phyloP scores from a whole-genome alignment of 2,797 vertebrate species.

The Margarornis squamiger region DNA sequence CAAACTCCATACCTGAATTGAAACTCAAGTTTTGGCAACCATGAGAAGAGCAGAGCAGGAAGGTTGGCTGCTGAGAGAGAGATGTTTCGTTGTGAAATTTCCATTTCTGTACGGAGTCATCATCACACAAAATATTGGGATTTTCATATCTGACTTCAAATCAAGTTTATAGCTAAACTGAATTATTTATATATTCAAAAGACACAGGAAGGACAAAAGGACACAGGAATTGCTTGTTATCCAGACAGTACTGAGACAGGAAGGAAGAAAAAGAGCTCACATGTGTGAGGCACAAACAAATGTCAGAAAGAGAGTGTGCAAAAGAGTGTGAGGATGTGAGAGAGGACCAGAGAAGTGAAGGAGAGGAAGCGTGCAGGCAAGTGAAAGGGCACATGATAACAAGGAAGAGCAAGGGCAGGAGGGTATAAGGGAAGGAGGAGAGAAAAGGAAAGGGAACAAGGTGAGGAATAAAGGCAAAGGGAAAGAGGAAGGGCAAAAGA shows the following conservation, averaged over 20 bases:
- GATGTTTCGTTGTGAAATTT: not conserved
- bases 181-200: not conserved
- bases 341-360: not conserved
- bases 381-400: accelerated
- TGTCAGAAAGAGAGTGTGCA: not conserved
- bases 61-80: not conserved
- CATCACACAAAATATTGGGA: not conserved
- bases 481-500: not conserved
- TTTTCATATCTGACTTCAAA: not conserved
- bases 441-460: not conserved
- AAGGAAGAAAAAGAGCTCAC: not conserved
- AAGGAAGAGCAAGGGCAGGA: not conserved
- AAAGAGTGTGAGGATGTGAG: not conserved
- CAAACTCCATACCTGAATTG: not conserved
- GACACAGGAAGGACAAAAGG: not conserved
- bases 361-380: not conserved
- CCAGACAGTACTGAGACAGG: not conserved
- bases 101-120: not conserved
- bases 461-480: not conserved
- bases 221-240: not conserved
- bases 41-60: not conserved
- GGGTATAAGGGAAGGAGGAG: not conserved
- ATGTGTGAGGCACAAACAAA: not conserved
- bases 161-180: not conserved
- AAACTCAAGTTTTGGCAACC: not conserved